Evolutionary conservation across 92 coral and sea anemone species (phyloP).

Genomic region (Scolanthus callimorphus): DNA sequence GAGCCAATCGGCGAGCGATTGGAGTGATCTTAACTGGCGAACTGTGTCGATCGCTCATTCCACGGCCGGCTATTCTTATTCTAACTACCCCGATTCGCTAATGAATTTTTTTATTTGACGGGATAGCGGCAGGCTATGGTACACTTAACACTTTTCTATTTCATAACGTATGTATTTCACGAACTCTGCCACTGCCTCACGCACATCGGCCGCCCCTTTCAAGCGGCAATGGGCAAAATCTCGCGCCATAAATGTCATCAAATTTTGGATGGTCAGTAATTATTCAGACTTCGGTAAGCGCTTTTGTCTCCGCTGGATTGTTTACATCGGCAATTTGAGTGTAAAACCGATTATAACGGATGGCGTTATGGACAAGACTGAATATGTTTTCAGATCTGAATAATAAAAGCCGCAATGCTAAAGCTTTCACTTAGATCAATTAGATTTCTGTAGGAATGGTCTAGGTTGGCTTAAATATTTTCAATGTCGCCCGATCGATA

Average conservation of each 20-base stretch:
- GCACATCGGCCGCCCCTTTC: conserved; percentile 49
- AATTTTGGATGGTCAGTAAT: conserved; percentile 32
- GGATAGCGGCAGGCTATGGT: conserved; percentile 74
- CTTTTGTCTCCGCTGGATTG: conserved; percentile 43
- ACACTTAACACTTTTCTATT: conserved; percentile 88
- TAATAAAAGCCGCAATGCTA: conserved; percentile 35
- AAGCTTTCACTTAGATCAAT: conserved; percentile 51
- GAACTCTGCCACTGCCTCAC: conserved; percentile 35
- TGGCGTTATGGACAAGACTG: not conserved
- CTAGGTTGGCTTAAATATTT: conserved; percentile 54
- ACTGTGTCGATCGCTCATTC: too few relatives aligned
- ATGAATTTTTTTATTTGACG: conserved; percentile 91
- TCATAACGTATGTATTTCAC: conserved; percentile 33
- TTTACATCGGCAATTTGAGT: conserved; percentile 59
- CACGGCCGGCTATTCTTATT: too few relatives aligned
- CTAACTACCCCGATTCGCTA: too few relatives aligned
- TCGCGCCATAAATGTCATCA: conserved; percentile 24
- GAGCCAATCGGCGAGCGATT: conserved; percentile 13
- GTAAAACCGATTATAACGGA: conserved; percentile 63
- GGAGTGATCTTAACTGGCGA: not conserved
- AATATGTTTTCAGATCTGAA: conserved; percentile 25
- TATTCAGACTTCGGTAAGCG: conserved; percentile 55
- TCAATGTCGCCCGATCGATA: conserved; percentile 35
- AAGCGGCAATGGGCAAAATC: too few relatives aligned
- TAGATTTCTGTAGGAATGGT: conserved; percentile 30